Base-by-base conservation (phyloP, 2,888 invertebrate genomes). In the Synergus laeviventris region DNA sequence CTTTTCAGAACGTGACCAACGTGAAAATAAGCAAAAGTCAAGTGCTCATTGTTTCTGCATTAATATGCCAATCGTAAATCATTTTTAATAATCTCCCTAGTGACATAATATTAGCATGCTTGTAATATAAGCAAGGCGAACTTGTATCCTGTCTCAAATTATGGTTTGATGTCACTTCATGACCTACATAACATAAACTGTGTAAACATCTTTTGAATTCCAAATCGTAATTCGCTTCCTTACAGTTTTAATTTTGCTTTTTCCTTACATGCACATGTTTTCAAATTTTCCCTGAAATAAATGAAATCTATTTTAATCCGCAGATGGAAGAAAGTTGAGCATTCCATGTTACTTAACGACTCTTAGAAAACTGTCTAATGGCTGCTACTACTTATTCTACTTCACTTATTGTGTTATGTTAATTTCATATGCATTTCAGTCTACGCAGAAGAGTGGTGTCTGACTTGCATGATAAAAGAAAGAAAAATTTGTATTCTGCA, bases 171-270 rank as follows among this genome's bases (percentile, higher is more conserved):
- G 36, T 38, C n/a, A 38, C n/a, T 39, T 62, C 62, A 36, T 62
- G 38, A 62, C 62, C 62, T 3, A 62, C n/a, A 62, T 62, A 38
- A 62, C 36, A 62, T 39, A 62, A 36, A n/a, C 36, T 62, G 62
- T n/a, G 38, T 18, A n/a, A 18, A n/a, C 18, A 62, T 62, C 38
- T 62, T 62, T 18, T 39, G 62, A 39, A 62, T 62, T 39, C 36
- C 0, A 36, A 62, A 62, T 62, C 1, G 14, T 1, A 24, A 9
- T 14, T 12, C 14, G 0, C 24, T 59, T 59, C 59, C 14, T 59
- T 4, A 12, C 24, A 21, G 24, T 24, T 24, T 59, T 12, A 3
- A 4, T 56, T 11, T 56, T 49, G 45, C 11, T n/a, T n/a, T 18
- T 1, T 2, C 9, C 5, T 12, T 12, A 24, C 14, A 24, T 59